Evolutionary conservation across 2,797 vertebrate species (phyloP).

Genomic region (Hydrocynus forskahlii): DNA sequence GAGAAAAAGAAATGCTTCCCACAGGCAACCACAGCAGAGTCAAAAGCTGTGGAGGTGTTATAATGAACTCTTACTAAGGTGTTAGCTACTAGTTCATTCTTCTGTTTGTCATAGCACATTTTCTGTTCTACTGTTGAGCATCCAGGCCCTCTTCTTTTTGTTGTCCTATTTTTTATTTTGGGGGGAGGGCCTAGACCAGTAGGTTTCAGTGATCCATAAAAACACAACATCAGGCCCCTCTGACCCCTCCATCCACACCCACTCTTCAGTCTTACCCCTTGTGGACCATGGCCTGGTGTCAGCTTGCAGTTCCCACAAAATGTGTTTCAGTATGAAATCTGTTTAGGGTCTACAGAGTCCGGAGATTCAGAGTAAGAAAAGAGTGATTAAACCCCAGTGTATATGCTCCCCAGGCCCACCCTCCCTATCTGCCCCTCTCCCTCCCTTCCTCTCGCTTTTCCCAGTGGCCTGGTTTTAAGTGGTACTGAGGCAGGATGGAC

Average conservation of each 20-base stretch:
- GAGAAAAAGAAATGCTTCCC: conserved; percentile 17
- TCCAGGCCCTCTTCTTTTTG: not conserved
- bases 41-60: conserved; percentile 9
- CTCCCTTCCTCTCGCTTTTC: conserved; percentile 18
- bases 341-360: conserved; percentile 13
- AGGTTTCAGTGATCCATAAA: conserved; percentile 13
- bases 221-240: conserved; percentile 22
- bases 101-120: not conserved
- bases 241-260: conserved; percentile 18
- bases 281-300: not conserved
- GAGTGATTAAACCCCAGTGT: conserved; percentile 23
- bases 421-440: not conserved
- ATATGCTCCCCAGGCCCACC: not conserved
- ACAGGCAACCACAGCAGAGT: conserved; percentile 24
- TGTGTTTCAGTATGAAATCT: conserved; percentile 52
- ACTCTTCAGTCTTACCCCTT: conserved; percentile 5
- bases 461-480: conserved; percentile 61
- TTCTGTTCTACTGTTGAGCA: too few relatives aligned
- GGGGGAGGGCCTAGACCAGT: not conserved
- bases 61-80: conserved; percentile 28
- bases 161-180: not conserved
- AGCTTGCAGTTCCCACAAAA: conserved; percentile 19
- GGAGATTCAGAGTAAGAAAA: conserved; percentile 35
- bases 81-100: not conserved
- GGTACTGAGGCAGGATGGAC: conserved; percentile 56